Base-by-base conservation (phyloP, 2,797 vertebrate genomes). In the Arctocebus calabarensis region DNA sequence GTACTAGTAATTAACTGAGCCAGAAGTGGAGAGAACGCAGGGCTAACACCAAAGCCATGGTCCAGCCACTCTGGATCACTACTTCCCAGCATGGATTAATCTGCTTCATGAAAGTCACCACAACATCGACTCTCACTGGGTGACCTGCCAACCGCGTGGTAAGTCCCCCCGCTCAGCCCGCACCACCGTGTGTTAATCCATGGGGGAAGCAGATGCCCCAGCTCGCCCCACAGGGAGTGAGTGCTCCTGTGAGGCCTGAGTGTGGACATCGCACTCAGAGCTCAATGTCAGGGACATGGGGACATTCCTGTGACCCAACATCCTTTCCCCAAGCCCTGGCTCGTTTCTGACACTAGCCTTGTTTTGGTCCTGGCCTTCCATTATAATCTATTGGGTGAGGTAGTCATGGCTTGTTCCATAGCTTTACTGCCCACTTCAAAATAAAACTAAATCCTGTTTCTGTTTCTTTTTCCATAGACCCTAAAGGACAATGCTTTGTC, bases 361-460 rank as follows among this genome's bases (percentile, higher is more conserved):
- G 25, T 84, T 90, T 66, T 22, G 6, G 25, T 75, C 40, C 5
- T 74, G 90, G 23, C 75, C 91, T 79, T 40, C 62, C 20, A 57
- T 78, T 87, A 45, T 45, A 75, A 73, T 74, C 48, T 66, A 48
- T 1, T 62, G 27, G 45, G 32, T 6, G 13, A 57, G 82, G 0
- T 1, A 61, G 17, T 84, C 48, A n/a, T 4, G 25, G 19, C 5
- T 88, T 3, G 32, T 59, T 91, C 34, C 17, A 90, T 29, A 81
- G 68, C 5, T 77, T 86, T 32, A 81, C 74, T 73, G 3, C 34
- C 27, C 25, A 71, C 25, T 71, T 77, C 9, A 57, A 77, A 86
- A 52, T 85, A 94, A 90, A 90, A 86, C 32, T 43, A 94, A 86
- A 94, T 27, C 40, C n/a, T 57, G 12, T 78, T 91, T 85, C 79